phyloP scores from a whole-genome alignment of 2,113 vertebrate species.

The Sitta europaea region DNA sequence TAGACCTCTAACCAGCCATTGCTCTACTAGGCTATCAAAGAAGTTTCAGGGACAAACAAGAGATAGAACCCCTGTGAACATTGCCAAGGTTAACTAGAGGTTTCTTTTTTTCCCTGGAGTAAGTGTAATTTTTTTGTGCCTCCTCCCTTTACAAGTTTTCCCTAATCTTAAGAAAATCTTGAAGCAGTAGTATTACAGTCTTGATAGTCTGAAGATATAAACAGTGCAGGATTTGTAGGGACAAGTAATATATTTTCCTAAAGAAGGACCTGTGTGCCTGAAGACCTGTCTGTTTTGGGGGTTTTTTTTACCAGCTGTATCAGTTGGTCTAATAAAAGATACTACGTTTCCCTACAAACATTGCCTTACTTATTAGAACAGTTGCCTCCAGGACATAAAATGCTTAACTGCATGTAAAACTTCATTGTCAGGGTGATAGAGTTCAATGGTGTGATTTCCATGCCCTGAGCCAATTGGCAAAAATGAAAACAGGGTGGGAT shows the following conservation, averaged over 20 bases:
- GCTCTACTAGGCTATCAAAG: neutral
- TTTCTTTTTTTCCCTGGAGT: neutral
- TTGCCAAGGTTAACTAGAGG: neutral
- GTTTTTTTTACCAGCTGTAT: neutral
- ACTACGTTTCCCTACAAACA: neutral
- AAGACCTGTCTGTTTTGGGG: neutral
- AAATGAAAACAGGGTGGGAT: neutral
- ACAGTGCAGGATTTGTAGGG: neutral
- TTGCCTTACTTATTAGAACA: neutral
- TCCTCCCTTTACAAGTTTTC: neutral
- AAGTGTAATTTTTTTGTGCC: neutral
- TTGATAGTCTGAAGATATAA: conserved; percentile 1
- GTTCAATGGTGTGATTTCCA: neutral
- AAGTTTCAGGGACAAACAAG: neutral
- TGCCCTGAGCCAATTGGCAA: neutral
- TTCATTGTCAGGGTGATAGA: neutral
- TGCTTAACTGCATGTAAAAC: neutral
- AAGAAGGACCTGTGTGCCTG: neutral
- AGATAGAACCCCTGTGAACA: neutral
- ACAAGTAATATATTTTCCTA: conserved; percentile 1
- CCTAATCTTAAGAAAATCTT: neutral
- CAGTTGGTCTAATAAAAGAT: conserved; percentile 14
- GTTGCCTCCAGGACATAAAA: neutral
- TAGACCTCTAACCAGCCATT: neutral
- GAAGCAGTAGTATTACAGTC: neutral